Conservation (phyloP, 2,797 vertebrate genomes). For the Hippocampus kuda region DNA sequence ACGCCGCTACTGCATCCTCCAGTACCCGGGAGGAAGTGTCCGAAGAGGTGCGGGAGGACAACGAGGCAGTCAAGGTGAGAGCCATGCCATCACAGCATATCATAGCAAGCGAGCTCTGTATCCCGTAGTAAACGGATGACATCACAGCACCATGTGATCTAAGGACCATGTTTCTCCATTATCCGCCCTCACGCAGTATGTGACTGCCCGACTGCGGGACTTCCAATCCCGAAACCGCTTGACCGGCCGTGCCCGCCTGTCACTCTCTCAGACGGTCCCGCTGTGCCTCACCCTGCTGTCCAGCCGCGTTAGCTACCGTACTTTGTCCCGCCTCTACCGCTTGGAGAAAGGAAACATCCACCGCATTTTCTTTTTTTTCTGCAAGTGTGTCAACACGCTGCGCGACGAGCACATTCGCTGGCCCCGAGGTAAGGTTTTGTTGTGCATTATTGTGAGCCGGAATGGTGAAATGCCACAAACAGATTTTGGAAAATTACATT, state of each 20-base stretch:
- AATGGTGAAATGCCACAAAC: not conserved
- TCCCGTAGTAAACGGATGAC: not conserved
- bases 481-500: no score
- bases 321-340: conserved; percentile 61
- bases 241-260: conserved; percentile 65
- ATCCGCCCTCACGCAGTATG: conserved; percentile 39
- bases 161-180: not conserved
- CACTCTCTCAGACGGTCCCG: conserved; percentile 60
- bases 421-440: conserved; percentile 52
- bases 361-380: conserved; percentile 71
- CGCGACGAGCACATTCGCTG: conserved; percentile 52
- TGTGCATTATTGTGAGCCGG: not conserved
- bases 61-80: conserved; percentile 33
- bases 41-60: conserved; percentile 13
- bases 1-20: not conserved
- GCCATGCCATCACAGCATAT: not conserved
- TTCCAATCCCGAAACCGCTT: conserved; percentile 53
- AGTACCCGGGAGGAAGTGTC: conserved; percentile 8
- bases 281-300: conserved; percentile 67
- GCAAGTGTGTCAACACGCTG: conserved; percentile 58
- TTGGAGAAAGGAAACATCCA: conserved; percentile 74
- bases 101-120: not conserved
- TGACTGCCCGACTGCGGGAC: conserved; percentile 61
- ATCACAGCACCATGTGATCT: not conserved
- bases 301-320: conserved; percentile 63